A percentile compares a stretch with the other conserved stretches of the same genome.
phyloP scores from a whole-genome alignment of 1,140 invertebrate genomes.

The Coenobita brevimanus region DNA sequence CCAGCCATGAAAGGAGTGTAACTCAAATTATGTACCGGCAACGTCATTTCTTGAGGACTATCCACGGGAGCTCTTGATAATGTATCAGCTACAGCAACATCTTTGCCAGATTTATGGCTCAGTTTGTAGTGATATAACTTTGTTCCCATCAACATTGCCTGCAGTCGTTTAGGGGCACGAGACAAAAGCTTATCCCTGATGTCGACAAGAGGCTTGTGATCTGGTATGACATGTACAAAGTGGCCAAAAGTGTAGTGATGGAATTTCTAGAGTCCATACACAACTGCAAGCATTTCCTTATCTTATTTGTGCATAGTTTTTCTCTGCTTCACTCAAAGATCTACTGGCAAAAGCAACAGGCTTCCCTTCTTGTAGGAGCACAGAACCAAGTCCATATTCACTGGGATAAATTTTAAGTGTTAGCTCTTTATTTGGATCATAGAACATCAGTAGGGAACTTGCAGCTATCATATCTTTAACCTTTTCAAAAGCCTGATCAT shows the following conservation, averaged over 20 bases:
- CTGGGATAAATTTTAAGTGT: background rate
- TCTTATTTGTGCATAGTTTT: background rate
- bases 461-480: background rate
- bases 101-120: too few species aligned
- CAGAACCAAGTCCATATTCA: background rate
- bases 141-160: too few species aligned
- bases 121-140: too few species aligned
- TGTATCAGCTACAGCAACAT: too few species aligned
- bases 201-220: background rate
- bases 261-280: slow-evolving; percentile 5
- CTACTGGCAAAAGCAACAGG: background rate
- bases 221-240: background rate
- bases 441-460: background rate
- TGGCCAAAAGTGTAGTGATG: slow-evolving; percentile 6
- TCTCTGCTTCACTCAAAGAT: background rate
- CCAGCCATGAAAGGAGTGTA: too few species aligned
- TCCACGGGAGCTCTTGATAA: too few species aligned
- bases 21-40: too few species aligned
- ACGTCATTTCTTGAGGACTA: too few species aligned
- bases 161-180: background rate
- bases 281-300: background rate
- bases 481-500: too few species aligned
- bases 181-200: background rate
- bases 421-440: background rate
- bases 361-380: background rate